These are phyloP conservation scores for Epinephelus fuscoguttatus DNA, from an alignment of 2,113 vertebrate species.

Conservation along the genomic window DNA sequence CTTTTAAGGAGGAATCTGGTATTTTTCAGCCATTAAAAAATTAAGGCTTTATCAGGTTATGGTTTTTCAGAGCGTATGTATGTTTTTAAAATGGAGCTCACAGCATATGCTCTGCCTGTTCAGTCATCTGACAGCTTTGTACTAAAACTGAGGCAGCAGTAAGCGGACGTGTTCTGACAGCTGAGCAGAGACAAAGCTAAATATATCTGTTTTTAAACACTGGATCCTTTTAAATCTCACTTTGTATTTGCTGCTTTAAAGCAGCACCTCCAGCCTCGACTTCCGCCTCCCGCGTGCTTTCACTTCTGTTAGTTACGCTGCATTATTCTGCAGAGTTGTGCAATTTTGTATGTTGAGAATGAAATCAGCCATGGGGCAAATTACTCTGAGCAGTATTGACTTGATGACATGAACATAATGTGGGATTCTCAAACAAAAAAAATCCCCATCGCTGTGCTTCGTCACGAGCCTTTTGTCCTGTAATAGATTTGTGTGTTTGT, in stretches of 20 bases:
- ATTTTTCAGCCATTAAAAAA: not conserved
- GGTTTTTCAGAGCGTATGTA: not conserved
- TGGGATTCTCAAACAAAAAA: not conserved
- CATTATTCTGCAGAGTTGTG: constrained; percentile 41
- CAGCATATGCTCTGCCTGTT: not conserved
- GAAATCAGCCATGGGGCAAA: constrained; percentile 49
- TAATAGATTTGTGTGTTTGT: not conserved
- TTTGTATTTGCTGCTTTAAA: not conserved
- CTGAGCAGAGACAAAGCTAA: not conserved
- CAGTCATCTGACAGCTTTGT: not conserved
- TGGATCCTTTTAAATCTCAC: not conserved
- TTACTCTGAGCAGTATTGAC: constrained; percentile 15
- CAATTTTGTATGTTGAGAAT: constrained; percentile 22
- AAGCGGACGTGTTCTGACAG: not conserved
- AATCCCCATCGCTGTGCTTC: not conserved
- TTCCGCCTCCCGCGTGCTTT: not conserved
- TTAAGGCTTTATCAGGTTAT: not conserved
- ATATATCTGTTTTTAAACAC: not conserved
- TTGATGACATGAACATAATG: constrained; percentile 11
- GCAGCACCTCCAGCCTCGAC: not conserved
- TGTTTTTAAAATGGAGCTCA: not conserved
- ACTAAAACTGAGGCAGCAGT: not conserved
- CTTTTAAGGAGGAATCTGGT: not conserved
- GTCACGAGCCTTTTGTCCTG: not conserved
- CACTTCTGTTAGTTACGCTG: constrained; percentile 5